Evolutionary conservation across 2,888 invertebrate species (phyloP).

Genomic region (Hofmannophila pseudospretella): DNA sequence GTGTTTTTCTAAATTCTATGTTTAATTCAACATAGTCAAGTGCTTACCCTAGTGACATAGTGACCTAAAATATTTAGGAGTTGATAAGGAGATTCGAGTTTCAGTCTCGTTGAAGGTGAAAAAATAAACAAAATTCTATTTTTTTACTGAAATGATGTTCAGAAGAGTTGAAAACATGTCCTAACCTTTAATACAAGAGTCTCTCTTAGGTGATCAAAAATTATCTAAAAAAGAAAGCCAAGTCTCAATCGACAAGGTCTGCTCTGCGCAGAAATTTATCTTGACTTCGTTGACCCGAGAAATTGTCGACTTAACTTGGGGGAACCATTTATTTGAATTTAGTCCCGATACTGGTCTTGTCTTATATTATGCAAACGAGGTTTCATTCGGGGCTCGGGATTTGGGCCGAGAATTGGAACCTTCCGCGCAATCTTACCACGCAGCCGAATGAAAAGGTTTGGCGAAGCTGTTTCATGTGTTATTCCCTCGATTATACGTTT

Average conservation of each 20-base stretch:
- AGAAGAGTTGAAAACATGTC: no score
- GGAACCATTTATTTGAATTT: conserved; percentile 66
- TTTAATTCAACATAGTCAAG: no score
- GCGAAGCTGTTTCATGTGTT: conserved; percentile 33
- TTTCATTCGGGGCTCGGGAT: conserved; percentile 42
- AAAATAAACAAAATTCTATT: no score
- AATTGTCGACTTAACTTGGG: conserved; percentile 65
- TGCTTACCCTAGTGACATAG: no score
- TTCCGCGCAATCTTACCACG: conserved; percentile 35
- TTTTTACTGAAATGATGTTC: no score
- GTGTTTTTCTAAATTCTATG: no score
- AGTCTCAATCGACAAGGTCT: conserved; percentile 51
- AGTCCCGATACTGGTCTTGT: conserved; percentile 54
- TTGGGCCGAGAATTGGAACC: conserved; percentile 27
- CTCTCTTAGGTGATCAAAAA: no score
- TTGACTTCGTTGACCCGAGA: conserved; percentile 57
- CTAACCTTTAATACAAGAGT: no score
- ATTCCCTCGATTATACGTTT: conserved; percentile 21
- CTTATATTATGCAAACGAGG: conserved; percentile 65
- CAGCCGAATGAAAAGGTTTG: conserved; percentile 36
- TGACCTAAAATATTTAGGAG: not conserved
- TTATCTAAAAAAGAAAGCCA: conserved; percentile 22
- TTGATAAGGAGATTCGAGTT: no score
- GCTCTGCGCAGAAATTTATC: conserved; percentile 56
- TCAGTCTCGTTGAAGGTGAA: no score